A percentile compares a stretch with the other conserved stretches of the same genome.
These are phyloP conservation scores for Xestia rhomboidea DNA, from an alignment of 2,888 invertebrate genomes.

Conservation along the genomic window DNA sequence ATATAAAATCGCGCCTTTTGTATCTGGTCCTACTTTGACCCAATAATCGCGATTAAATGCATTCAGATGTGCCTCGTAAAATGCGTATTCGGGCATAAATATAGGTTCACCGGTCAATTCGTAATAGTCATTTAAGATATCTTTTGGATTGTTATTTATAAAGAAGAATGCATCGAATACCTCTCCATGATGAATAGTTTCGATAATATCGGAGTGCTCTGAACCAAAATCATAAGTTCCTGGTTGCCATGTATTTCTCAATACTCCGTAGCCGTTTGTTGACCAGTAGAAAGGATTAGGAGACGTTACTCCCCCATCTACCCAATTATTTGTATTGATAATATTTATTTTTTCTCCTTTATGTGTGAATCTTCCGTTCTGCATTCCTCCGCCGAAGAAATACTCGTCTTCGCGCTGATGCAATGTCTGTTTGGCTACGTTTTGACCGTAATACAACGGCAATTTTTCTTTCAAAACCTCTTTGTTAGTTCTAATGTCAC, in stretches of 20 bases:
- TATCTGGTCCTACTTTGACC: conserved; percentile 79
- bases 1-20: conserved; percentile 78
- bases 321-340: conserved; percentile 83
- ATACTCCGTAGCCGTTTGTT: conserved; percentile 82
- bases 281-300: conserved; percentile 88
- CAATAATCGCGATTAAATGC: conserved; percentile 88
- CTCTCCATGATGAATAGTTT: conserved; percentile 75
- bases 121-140: conserved; percentile 84
- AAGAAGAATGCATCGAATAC: conserved; percentile 85
- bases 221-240: conserved; percentile 84
- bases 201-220: conserved; percentile 64
- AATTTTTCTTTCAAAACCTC: conserved; percentile 78
- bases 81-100: conserved; percentile 85
- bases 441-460: conserved; percentile 76
- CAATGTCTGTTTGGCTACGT: conserved; percentile 76
- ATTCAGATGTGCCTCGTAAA: conserved; percentile 87
- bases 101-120: conserved; percentile 85
- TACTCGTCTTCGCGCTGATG: conserved; percentile 78
- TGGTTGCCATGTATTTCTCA: conserved; percentile 86
- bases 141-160: conserved; percentile 77
- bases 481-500: conserved; percentile 79
- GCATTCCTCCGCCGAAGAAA: conserved; percentile 88
- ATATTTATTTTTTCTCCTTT: conserved; percentile 83
- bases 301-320: conserved; percentile 84
- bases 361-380: conserved; percentile 86